Percentiles rank a stretch among this genome's conserved stretches.
Evolutionary conservation across 2,797 vertebrate genomes (phyloP).

Genomic region (Nannoperca obscura): DNA sequence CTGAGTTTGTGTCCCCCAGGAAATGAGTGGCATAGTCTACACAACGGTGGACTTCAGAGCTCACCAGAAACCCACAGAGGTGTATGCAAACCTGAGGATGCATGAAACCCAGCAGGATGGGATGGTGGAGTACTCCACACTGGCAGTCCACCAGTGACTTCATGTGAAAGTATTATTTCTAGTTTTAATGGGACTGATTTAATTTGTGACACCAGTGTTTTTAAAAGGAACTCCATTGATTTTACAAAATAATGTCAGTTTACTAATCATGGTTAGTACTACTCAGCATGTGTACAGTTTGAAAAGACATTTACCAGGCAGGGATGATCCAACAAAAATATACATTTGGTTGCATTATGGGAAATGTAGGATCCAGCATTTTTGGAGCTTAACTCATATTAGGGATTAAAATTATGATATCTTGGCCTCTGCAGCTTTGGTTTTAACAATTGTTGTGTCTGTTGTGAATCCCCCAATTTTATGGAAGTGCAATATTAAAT

Average conservation of each 20-base stretch:
- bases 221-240: neutral
- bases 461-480: neutral
- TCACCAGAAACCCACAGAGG: slow-evolving; percentile 50
- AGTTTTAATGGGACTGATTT: neutral
- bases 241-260: neutral
- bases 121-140: slow-evolving; percentile 80
- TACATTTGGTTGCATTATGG: neutral
- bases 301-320: neutral
- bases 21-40: slow-evolving; percentile 74
- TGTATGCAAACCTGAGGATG: slow-evolving; percentile 75
- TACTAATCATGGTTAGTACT: neutral
- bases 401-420: neutral
- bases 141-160: slow-evolving; percentile 65
- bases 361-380: slow-evolving; percentile 10
- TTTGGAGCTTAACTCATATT: neutral
- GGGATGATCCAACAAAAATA: neutral
- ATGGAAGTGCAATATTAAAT: slow-evolving; percentile 5
- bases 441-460: neutral
- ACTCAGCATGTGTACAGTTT: neutral
- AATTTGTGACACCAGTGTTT: neutral
- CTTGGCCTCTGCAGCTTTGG: neutral
- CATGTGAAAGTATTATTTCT: neutral
- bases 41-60: slow-evolving; percentile 79
- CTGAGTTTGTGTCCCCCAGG: slow-evolving; percentile 61
- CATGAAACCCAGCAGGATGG: slow-evolving; percentile 49